Evolutionary conservation across 2,888 invertebrate species (phyloP).

Genomic region (Cheiracanthium punctorium): DNA sequence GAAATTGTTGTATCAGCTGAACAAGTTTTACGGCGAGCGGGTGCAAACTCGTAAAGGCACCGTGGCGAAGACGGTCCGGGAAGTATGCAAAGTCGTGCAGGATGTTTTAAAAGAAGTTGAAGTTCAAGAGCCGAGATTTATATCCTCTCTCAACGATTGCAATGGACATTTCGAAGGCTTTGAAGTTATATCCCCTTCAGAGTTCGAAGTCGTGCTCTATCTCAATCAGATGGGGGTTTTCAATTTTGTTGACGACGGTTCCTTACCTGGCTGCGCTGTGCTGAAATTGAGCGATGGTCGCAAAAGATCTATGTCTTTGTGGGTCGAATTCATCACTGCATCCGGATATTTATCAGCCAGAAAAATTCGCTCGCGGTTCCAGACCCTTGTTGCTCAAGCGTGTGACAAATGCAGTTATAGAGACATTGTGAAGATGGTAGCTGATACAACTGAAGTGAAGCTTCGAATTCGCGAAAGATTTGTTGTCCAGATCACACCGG

Average conservation of each 20-base stretch:
- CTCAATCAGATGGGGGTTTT: constrained; percentile 98
- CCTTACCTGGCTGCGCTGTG: constrained; percentile 92
- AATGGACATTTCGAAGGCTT: constrained; percentile 92
- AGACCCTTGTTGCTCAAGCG: constrained; percentile 85
- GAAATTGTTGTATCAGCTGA: constrained; percentile 95
- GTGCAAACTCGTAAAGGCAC: constrained; percentile 90
- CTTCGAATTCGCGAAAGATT: constrained; percentile 90
- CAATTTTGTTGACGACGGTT: constrained; percentile 97
- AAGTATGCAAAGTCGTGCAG: constrained; percentile 93
- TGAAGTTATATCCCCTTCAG: constrained; percentile 92
- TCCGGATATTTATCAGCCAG: constrained; percentile 94
- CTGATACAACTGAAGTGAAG: constrained; percentile 94
- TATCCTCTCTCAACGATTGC: constrained; percentile 88
- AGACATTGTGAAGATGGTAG: constrained; percentile 94
- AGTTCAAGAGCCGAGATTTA: constrained; percentile 94
- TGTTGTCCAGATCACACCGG: constrained; percentile 93
- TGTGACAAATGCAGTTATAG: constrained; percentile 95
- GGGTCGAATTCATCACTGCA: constrained; percentile 98
- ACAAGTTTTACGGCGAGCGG: constrained; percentile 93
- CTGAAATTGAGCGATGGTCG: constrained; percentile 93
- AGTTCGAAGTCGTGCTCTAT: constrained; percentile 95
- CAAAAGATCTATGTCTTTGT: constrained; percentile 96
- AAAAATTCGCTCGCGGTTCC: constrained; percentile 94
- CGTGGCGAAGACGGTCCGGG: constrained; percentile 90
- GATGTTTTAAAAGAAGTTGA: constrained; percentile 97